Evolutionary conservation across 2,113 vertebrate genomes (phyloP).

Genomic region (Sinocyclocheilus anshuiensis): DNA sequence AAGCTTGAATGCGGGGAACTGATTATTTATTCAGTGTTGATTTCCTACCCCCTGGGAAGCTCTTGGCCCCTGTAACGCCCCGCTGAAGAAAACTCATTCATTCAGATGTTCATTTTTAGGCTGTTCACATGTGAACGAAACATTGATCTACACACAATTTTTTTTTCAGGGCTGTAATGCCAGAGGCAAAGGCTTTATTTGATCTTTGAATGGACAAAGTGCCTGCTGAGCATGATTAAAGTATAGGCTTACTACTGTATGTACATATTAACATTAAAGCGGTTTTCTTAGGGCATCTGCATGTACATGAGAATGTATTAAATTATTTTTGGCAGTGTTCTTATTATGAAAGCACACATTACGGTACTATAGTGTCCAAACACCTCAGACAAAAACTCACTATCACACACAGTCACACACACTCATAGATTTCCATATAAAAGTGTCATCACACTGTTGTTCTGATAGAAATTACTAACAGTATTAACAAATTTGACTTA

Average conservation of each 20-base stretch:
- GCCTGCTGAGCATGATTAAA: slow-evolving; percentile 1
- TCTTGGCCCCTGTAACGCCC: slow-evolving; percentile 1
- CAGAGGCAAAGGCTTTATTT: slow-evolving; percentile 23
- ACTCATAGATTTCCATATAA: background rate
- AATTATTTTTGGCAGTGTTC: background rate
- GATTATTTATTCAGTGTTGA: slow-evolving; percentile 33
- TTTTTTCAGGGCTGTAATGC: background rate
- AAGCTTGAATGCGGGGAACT: background rate
- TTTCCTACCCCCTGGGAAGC: slow-evolving; percentile 8
- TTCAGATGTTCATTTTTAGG: slow-evolving; percentile 22
- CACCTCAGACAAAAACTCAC: background rate
- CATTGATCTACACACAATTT: background rate
- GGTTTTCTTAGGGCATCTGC: background rate
- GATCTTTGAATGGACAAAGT: background rate
- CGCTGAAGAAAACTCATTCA: slow-evolving; percentile 19
- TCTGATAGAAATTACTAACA: background rate
- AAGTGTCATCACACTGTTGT: background rate
- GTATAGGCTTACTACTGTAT: background rate
- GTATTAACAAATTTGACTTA: background rate
- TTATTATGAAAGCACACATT: background rate
- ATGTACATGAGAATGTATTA: background rate
- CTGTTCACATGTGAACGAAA: slow-evolving; percentile 15
- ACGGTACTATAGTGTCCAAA: background rate
- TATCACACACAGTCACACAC: background rate
- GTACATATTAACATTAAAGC: background rate